A percentile compares a stretch with the other conserved stretches of the same genome.
Evolutionary conservation across 2,888 invertebrate species (phyloP).

Genomic region (Tineola bisselliella): DNA sequence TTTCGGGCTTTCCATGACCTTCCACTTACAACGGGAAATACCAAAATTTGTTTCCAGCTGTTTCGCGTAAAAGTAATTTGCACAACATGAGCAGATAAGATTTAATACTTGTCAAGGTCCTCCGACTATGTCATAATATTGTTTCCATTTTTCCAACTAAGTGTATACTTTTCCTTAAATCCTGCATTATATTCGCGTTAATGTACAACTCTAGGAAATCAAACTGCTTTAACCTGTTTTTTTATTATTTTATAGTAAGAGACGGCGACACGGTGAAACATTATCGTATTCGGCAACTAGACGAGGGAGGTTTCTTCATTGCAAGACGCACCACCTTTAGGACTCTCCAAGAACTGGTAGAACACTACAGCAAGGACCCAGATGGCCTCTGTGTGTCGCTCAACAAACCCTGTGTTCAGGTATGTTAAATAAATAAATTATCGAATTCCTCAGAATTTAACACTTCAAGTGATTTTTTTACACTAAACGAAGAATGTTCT

Average conservation of each 20-base stretch:
- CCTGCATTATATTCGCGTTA: too few relatives aligned
- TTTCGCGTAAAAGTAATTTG: background rate
- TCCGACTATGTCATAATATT: background rate
- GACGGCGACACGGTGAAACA: constrained; percentile 99
- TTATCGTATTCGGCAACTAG: constrained; percentile 97
- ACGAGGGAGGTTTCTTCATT: constrained; percentile 99
- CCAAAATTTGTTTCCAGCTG: background rate
- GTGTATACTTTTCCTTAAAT: too few relatives aligned
- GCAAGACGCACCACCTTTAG: constrained; percentile 97
- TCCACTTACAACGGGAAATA: background rate
- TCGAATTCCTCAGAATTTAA: too few relatives aligned
- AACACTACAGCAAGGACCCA: constrained; percentile 97
- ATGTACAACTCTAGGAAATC: too few relatives aligned
- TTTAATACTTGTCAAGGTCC: background rate
- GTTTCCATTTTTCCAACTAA: too few relatives aligned
- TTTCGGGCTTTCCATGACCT: background rate
- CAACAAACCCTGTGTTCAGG: constrained; percentile 94
- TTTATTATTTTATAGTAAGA: constrained; percentile 75
- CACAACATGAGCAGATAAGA: background rate
- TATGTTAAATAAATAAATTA: constrained; percentile 28
- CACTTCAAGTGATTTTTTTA: too few relatives aligned
- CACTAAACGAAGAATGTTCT: too few relatives aligned
- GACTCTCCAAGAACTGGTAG: constrained; percentile 95
- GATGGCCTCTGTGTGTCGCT: constrained; percentile 98
- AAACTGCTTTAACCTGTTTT: background rate